These are phyloP conservation scores for Metellina segmentata DNA, from an alignment of 2,888 invertebrate species.

Conservation along the genomic window DNA sequence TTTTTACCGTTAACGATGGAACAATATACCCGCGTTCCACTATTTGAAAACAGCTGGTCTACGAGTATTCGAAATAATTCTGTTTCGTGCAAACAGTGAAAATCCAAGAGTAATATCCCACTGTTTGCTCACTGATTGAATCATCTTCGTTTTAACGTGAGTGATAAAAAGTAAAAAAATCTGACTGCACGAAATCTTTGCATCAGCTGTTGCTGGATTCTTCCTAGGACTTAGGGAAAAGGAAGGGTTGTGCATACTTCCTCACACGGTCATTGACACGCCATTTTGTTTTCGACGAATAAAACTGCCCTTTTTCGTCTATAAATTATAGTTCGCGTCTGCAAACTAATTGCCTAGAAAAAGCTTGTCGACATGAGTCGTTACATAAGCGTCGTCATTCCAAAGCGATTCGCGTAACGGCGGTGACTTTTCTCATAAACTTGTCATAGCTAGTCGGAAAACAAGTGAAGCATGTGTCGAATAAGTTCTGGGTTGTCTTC, in stretches of 20 bases:
- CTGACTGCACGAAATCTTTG: slow-evolving; percentile 12
- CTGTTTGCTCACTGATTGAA: neutral
- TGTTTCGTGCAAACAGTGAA: neutral
- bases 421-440: neutral
- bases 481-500: neutral
- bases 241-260: slow-evolving; percentile 39
- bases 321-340: neutral
- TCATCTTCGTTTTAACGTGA: neutral
- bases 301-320: neutral
- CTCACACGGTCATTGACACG: slow-evolving; percentile 31
- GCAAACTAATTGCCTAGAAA: neutral
- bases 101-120: neutral
- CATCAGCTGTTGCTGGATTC: slow-evolving; percentile 40
- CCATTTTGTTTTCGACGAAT: neutral
- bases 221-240: slow-evolving; percentile 52
- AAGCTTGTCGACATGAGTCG: neutral
- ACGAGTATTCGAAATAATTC: too few relatives aligned
- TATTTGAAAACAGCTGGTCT: too few relatives aligned
- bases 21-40: neutral
- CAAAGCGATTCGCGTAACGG: neutral
- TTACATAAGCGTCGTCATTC: neutral
- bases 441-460: neutral
- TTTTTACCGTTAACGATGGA: too few relatives aligned
- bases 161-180: neutral
- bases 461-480: neutral